Conservation (phyloP, 2,888 invertebrate species). For the Meandrusa payeni region DNA sequence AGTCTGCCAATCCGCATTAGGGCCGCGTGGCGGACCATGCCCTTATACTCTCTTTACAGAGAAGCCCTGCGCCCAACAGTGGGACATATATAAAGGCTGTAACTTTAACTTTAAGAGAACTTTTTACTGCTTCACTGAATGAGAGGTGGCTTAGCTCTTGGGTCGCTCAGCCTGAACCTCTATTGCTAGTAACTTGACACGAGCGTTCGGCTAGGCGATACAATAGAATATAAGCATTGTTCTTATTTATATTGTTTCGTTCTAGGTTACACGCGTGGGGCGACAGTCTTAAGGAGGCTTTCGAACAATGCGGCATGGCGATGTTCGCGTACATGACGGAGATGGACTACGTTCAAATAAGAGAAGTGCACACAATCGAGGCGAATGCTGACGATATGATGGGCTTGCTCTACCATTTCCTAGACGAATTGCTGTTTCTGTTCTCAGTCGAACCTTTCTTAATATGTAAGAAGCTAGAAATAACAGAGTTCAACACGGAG, state of each 20-base stretch:
- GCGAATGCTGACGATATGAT: conserved; percentile 94
- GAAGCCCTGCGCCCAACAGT: too few species aligned
- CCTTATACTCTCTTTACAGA: too few species aligned
- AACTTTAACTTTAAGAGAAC: too few species aligned
- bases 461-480: conserved; percentile 92
- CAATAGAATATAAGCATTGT: too few species aligned
- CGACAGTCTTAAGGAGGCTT: conserved; percentile 90
- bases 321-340: conserved; percentile 99
- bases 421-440: conserved; percentile 95
- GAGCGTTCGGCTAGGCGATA: too few species aligned
- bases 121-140: too few species aligned
- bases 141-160: too few species aligned
- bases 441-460: conserved; percentile 96
- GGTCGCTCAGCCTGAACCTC: too few species aligned
- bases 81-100: too few species aligned
- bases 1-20: too few species aligned
- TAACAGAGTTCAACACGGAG: conserved; percentile 91
- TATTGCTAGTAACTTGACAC: too few species aligned
- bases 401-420: conserved; percentile 93
- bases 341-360: conserved; percentile 89
- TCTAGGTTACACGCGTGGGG: conserved; percentile 96
- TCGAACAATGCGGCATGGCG: conserved; percentile 96
- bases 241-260: neutral
- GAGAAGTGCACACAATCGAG: conserved; percentile 89
- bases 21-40: too few species aligned